Percentiles rank a stretch among this genome's conserved stretches.
Evolutionary conservation across 1,140 invertebrate species (phyloP).

Genomic region (Adelges cooleyi): DNA sequence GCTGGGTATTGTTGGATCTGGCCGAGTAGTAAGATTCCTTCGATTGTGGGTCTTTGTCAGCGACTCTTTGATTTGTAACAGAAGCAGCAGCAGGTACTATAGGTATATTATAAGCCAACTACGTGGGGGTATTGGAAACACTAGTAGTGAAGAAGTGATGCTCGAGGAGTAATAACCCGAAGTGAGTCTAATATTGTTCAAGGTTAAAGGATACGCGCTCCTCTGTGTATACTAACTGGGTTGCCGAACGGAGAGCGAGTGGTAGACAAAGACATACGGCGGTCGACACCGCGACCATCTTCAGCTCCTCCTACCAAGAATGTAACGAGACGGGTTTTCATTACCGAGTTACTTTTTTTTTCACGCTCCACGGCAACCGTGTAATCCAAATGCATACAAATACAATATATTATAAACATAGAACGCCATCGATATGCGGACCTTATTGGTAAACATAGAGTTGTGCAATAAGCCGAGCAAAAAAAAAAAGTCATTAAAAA

Average conservation of each 20-base stretch:
- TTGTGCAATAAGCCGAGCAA: too few species aligned
- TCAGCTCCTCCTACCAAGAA: slow-evolving; percentile 5
- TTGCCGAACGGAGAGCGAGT: slow-evolving; percentile 8
- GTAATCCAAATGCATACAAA: too few species aligned
- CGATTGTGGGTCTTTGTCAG: background rate
- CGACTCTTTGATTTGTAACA: background rate
- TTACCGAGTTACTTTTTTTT: background rate
- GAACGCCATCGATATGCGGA: too few species aligned
- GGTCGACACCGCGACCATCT: background rate
- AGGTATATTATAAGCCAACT: slow-evolving; percentile 1
- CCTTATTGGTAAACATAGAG: too few species aligned
- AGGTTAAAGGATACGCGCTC: slow-evolving; percentile 11
- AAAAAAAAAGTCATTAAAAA: too few species aligned
- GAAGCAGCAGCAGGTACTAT: background rate
- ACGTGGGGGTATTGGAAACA: background rate
- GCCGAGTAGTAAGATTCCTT: slow-evolving; percentile 20
- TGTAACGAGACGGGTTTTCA: slow-evolving; percentile 22
- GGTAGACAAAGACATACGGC: too few species aligned
- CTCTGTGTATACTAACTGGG: slow-evolving; percentile 9
- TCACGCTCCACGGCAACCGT: too few species aligned
- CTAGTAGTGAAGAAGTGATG: background rate
- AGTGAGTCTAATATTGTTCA: slow-evolving; percentile 26
- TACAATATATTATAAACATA: too few species aligned
- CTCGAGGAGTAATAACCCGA: slow-evolving; percentile 30
- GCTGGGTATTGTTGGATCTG: too few species aligned